A percentile compares a stretch with the other conserved stretches of the same genome.
Conservation (phyloP, 2,888 invertebrate genomes). For the Atherix ibis region DNA sequence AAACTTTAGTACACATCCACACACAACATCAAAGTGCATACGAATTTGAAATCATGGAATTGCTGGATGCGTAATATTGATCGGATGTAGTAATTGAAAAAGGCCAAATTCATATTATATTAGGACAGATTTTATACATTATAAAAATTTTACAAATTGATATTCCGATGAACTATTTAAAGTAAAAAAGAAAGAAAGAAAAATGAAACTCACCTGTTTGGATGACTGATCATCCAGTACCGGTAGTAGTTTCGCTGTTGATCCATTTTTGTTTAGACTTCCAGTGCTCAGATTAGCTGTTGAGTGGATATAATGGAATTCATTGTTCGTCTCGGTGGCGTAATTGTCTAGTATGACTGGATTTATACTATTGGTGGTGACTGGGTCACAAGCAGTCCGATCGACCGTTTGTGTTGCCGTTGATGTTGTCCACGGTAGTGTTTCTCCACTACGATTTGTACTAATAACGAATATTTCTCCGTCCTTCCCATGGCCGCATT, state of each 20-base stretch:
- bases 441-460: neutral
- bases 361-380: constrained; percentile 6
- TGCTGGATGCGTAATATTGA: no score
- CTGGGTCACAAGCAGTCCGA: neutral
- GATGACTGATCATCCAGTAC: constrained; percentile 25
- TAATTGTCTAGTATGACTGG: constrained; percentile 10
- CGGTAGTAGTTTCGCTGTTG: constrained; percentile 27
- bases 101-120: no score
- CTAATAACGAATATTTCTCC: neutral
- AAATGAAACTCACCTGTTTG: constrained; percentile 27
- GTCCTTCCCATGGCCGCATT: neutral
- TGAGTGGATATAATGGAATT: constrained; percentile 18
- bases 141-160: no score
- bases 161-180: no score
- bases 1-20: no score
- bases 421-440: neutral
- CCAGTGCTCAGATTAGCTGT: constrained; percentile 24
- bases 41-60: no score
- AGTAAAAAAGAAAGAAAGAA: no score
- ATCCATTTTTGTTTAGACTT: constrained; percentile 27
- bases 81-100: no score
- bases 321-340: constrained; percentile 12
- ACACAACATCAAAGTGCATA: no score
- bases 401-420: neutral
- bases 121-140: no score